Evolutionary conservation across 2,113 vertebrate genomes (phyloP).

Genomic region (Paralichthys olivaceus): DNA sequence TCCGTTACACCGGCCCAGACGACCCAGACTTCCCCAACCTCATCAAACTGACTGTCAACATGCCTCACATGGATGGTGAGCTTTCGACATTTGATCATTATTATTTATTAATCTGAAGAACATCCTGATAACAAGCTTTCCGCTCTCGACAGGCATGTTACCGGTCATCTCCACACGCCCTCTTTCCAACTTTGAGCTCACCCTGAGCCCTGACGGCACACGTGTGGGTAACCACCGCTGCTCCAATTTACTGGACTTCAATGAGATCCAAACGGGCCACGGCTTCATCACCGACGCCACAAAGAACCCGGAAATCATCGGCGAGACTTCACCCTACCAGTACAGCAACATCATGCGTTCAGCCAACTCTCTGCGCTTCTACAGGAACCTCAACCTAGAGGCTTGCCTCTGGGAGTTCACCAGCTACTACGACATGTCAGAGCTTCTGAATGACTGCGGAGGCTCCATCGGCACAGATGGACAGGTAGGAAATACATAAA

Average conservation of each 20-base stretch:
- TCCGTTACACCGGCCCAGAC: slow-evolving; percentile 82
- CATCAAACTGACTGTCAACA: slow-evolving; percentile 82
- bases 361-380: slow-evolving; percentile 83
- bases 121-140: not conserved
- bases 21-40: slow-evolving; percentile 84
- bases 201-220: slow-evolving; percentile 85
- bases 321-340: slow-evolving; percentile 85
- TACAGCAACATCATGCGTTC: slow-evolving; percentile 80
- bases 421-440: slow-evolving; percentile 84
- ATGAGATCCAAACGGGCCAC: slow-evolving; percentile 85
- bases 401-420: slow-evolving; percentile 86
- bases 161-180: slow-evolving; percentile 86
- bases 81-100: not conserved
- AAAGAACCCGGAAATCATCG: slow-evolving; percentile 84
- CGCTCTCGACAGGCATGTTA: slow-evolving; percentile 82
- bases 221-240: slow-evolving; percentile 87
- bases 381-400: slow-evolving; percentile 86
- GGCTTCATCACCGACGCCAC: slow-evolving; percentile 86
- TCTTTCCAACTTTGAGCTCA: slow-evolving; percentile 88
- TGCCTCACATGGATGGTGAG: slow-evolving; percentile 87
- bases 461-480: slow-evolving; percentile 84
- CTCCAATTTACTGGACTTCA: slow-evolving; percentile 88
- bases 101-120: not conserved
- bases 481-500: slow-evolving; percentile 69
- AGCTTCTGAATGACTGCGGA: slow-evolving; percentile 83